phyloP scores from a whole-genome alignment of 2,888 invertebrate species.

The Malthinus flaveolus region DNA sequence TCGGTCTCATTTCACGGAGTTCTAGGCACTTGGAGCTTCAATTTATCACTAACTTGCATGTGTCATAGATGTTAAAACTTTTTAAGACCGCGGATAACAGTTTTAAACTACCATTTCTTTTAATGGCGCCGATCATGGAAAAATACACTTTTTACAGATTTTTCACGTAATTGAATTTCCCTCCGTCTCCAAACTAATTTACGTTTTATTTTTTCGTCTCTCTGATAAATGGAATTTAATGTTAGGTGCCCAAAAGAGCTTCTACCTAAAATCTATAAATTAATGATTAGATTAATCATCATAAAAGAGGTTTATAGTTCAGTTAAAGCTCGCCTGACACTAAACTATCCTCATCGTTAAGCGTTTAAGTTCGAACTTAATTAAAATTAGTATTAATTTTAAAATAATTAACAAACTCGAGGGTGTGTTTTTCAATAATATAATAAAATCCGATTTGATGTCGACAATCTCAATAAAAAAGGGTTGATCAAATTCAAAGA shows the following conservation, averaged over 20 bases:
- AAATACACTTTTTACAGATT: conserved; percentile 5
- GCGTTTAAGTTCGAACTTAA: too few relatives aligned
- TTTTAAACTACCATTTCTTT: conserved; percentile 26
- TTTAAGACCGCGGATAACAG: conserved; percentile 27
- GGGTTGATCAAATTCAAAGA: conserved; percentile 41
- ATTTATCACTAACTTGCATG: conserved; percentile 45
- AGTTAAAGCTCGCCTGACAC: too few relatives aligned
- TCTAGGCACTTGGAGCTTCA: conserved; percentile 46
- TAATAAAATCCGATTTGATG: conserved; percentile 43
- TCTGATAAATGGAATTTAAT: not conserved
- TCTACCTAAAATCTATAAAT: too few relatives aligned
- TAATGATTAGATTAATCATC: too few relatives aligned
- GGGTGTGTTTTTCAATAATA: conserved; percentile 26
- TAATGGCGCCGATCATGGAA: conserved; percentile 14
- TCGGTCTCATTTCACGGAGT: conserved; percentile 51
- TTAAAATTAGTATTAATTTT: not conserved
- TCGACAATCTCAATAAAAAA: conserved; percentile 34
- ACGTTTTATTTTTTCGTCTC: too few relatives aligned
- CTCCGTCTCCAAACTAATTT: too few relatives aligned
- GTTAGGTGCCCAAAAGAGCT: too few relatives aligned
- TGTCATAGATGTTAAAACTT: conserved; percentile 37
- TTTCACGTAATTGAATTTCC: conserved; percentile 6
- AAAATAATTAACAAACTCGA: conserved; percentile 7
- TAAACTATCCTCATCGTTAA: too few relatives aligned
- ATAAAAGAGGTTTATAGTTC: too few relatives aligned